phyloP scores from a whole-genome alignment of 2,113 vertebrate species.

The Protomyctophum bolini region DNA sequence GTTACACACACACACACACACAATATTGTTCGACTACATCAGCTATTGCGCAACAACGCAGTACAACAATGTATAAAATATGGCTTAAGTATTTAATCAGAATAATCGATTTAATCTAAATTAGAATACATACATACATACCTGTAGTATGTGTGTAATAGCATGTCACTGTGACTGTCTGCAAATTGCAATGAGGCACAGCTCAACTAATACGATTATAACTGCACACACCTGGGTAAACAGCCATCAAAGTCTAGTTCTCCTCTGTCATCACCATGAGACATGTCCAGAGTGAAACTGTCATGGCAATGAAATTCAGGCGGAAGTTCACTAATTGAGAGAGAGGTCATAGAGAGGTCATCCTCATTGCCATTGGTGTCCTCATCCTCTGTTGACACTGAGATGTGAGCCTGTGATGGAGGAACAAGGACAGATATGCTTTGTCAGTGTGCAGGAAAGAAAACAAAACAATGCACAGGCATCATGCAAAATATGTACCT shows the following conservation, averaged over 20 bases:
- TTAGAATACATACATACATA: too few species aligned
- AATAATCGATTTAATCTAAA: too few species aligned
- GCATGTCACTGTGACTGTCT: not conserved
- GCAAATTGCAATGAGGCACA: too few species aligned
- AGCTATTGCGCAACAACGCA: too few species aligned
- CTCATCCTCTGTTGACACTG: slow-evolving; percentile 81
- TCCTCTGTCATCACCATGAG: slow-evolving; percentile 81
- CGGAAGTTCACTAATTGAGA: slow-evolving; percentile 85
- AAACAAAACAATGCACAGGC: slow-evolving; percentile 16
- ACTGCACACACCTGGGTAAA: slow-evolving; percentile 81
- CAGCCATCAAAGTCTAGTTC: slow-evolving; percentile 78
- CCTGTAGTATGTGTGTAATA: too few species aligned
- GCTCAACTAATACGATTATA: too few species aligned
- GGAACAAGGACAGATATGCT: not conserved
- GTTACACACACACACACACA: too few species aligned
- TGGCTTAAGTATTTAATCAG: too few species aligned
- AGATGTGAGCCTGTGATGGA: slow-evolving; percentile 72
- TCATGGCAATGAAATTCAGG: slow-evolving; percentile 83
- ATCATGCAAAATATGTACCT: slow-evolving; percentile 44
- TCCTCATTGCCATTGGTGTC: slow-evolving; percentile 82
- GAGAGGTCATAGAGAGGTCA: slow-evolving; percentile 82
- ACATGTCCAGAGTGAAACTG: slow-evolving; percentile 81
- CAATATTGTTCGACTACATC: too few species aligned
- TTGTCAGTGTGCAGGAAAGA: not conserved
- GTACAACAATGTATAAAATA: too few species aligned